Evolutionary conservation across 1,140 invertebrate species (phyloP).

Genomic region (Halictus rubicundus): DNA sequence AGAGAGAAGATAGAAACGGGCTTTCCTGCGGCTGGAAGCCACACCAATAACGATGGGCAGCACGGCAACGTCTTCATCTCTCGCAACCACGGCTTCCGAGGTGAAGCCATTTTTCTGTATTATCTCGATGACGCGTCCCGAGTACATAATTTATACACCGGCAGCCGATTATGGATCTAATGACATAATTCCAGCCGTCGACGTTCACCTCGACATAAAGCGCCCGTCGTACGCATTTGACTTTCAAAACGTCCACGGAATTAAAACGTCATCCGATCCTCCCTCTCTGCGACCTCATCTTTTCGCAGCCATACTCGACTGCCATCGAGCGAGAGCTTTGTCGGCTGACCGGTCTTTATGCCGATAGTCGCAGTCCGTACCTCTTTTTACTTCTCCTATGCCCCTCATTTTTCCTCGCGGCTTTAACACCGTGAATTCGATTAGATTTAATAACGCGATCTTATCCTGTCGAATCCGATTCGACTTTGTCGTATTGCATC

Average conservation of each 20-base stretch:
- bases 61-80: constrained; percentile 65
- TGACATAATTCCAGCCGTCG: constrained; percentile 61
- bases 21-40: constrained; percentile 42
- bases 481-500: too few relatives aligned
- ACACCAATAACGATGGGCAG: constrained; percentile 41
- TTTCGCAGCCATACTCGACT: too few relatives aligned
- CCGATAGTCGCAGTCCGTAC: too few relatives aligned
- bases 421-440: too few relatives aligned
- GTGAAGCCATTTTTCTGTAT: constrained; percentile 71
- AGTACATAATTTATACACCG: constrained; percentile 66
- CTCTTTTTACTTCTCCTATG: too few relatives aligned
- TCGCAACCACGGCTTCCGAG: constrained; percentile 52
- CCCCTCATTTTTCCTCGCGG: too few relatives aligned
- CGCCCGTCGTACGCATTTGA: constrained; percentile 6
- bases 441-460: too few relatives aligned
- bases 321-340: too few relatives aligned
- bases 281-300: background rate
- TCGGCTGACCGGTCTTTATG: too few relatives aligned
- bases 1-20: background rate
- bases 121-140: constrained; percentile 69
- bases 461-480: too few relatives aligned
- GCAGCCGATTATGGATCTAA: constrained; percentile 49
- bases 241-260: constrained; percentile 17
- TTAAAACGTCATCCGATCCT: constrained; percentile 7
- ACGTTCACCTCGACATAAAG: background rate